A percentile compares a stretch with the other conserved stretches of the same genome.
These are phyloP conservation scores for Jacana jacana DNA, from an alignment of 2,113 vertebrate genomes.

Conservation along the genomic window DNA sequence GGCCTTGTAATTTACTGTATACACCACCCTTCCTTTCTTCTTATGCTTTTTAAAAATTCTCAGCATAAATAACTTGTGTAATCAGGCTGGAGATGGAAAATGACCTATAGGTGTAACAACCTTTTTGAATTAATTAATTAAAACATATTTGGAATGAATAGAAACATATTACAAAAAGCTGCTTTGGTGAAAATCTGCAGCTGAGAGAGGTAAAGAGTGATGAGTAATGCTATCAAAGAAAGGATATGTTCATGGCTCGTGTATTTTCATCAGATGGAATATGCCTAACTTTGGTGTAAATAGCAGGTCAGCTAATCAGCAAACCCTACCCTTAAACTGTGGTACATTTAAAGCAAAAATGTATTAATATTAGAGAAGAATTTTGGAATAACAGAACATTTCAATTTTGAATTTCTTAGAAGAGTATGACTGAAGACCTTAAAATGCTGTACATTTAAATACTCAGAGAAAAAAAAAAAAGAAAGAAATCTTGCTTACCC, in stretches of 20 bases:
- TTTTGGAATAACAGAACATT: neutral
- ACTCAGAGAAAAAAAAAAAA: neutral
- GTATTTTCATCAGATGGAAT: neutral
- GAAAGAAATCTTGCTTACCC: conserved; percentile 80
- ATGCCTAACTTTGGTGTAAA: neutral
- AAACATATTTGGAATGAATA: neutral
- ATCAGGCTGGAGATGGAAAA: neutral
- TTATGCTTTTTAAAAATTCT: neutral
- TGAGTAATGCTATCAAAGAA: neutral
- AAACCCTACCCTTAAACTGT: neutral
- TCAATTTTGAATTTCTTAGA: neutral
- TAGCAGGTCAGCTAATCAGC: neutral
- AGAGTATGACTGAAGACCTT: neutral
- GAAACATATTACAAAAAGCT: neutral
- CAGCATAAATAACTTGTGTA: neutral
- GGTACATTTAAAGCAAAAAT: neutral
- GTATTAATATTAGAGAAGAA: neutral
- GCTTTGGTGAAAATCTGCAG: neutral
- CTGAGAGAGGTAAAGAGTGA: neutral
- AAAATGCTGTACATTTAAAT: neutral
- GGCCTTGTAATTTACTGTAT: neutral
- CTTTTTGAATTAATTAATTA: neutral
- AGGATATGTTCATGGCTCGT: neutral
- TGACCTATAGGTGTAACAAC: neutral
- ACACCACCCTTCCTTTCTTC: neutral